Evolutionary conservation across 1,140 invertebrate genomes (phyloP).

Genomic region (Eueides isabella): DNA sequence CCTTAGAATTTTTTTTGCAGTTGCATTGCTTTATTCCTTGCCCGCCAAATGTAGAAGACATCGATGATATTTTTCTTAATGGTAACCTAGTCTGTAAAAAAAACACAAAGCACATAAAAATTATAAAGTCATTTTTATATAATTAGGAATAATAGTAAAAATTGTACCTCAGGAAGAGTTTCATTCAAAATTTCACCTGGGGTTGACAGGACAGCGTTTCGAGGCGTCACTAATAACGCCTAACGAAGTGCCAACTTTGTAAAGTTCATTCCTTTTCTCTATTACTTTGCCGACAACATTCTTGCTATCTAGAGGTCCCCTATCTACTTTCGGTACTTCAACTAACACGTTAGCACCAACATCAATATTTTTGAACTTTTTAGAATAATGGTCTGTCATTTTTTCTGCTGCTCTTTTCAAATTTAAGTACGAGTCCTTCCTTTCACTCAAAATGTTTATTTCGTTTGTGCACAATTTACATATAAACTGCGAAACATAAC

Average conservation of each 20-base stretch:
- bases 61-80: no score
- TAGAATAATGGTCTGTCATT: constrained; percentile 16
- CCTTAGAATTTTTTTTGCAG: not conserved
- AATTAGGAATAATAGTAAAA: no score
- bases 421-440: not conserved
- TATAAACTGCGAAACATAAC: not conserved
- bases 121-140: no score
- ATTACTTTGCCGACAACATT: no score
- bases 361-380: constrained; percentile 17
- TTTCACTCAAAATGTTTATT: not conserved
- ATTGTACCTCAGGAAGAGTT: no score
- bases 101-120: no score
- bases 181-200: no score
- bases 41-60: constrained; percentile 31
- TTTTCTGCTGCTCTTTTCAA: constrained; percentile 7
- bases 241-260: no score
- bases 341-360: constrained; percentile 17
- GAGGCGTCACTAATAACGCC: no score
- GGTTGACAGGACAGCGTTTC: no score
- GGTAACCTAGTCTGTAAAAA: no score
- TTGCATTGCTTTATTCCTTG: constrained; percentile 28
- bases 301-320: not conserved
- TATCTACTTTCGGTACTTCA: constrained; percentile 22
- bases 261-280: no score
- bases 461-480: constrained; percentile 6